Evolutionary conservation across 2,113 vertebrate genomes (phyloP).

Genomic region (Antechinus stuartii): DNA sequence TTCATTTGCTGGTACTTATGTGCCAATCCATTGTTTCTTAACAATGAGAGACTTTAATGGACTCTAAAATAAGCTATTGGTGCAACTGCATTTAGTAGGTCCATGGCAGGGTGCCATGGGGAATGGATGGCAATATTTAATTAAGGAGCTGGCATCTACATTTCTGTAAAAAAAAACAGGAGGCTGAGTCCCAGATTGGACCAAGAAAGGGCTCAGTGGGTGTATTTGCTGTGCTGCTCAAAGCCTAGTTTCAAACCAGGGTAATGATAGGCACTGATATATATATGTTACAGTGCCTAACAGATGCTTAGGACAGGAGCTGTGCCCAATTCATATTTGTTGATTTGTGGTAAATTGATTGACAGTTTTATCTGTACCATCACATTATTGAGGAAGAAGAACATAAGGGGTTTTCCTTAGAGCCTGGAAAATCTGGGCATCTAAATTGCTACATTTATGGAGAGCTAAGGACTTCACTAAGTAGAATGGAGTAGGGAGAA

Average conservation of each 20-base stretch:
- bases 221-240: background rate
- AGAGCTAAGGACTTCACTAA: background rate
- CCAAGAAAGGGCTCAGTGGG: background rate
- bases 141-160: slow-evolving; percentile 19
- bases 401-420: background rate
- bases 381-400: background rate
- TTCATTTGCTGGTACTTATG: background rate
- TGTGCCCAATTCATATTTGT: background rate
- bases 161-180: slow-evolving; percentile 14
- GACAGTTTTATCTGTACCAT: background rate
- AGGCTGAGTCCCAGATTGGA: slow-evolving; percentile 6
- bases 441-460: background rate
- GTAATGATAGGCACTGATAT: background rate
- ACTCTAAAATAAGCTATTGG: background rate
- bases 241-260: background rate
- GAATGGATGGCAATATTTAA: slow-evolving; percentile 5
- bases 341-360: background rate
- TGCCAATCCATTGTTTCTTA: background rate
- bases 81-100: slow-evolving; percentile 9
- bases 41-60: background rate
- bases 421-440: background rate
- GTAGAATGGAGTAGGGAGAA: background rate
- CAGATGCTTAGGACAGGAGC: background rate
- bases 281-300: background rate
- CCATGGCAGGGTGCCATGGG: background rate